Evolutionary conservation across 2,797 vertebrate genomes (phyloP).

Genomic region (Varecia variegata): DNA sequence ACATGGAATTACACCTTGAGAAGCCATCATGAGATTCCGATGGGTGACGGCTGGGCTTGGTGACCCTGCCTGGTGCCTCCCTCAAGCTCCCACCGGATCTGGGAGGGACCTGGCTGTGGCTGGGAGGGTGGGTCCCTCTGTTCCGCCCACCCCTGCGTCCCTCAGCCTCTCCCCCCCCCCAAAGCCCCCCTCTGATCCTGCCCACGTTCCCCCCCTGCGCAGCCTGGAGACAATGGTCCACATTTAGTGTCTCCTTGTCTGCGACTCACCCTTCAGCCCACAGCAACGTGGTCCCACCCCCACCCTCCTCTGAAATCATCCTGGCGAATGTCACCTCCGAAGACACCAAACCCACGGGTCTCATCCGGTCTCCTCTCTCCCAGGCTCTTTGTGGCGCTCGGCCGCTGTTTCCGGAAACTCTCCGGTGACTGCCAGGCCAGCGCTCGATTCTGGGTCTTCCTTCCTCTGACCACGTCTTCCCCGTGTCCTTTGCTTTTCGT

Average conservation of each 20-base stretch:
- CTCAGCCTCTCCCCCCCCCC: neutral
- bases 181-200: neutral
- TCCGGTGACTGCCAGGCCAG: accelerated
- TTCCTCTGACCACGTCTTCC: neutral
- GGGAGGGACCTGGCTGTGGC: neutral
- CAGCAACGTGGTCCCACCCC: constrained; percentile 1
- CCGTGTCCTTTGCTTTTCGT: neutral
- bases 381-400: neutral
- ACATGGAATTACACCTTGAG: neutral
- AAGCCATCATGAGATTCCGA: neutral
- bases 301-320: neutral
- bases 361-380: neutral
- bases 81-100: neutral
- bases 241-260: neutral
- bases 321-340: neutral
- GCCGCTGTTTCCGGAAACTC: neutral
- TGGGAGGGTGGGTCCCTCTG: neutral
- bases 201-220: no score
- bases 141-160: neutral
- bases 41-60: neutral
- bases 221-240: neutral
- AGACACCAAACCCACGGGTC: neutral
- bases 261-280: neutral
- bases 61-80: no score
- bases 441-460: no score